Evolutionary conservation across 2,113 vertebrate genomes (phyloP).

Genomic region (Pachycephala philippinensis): DNA sequence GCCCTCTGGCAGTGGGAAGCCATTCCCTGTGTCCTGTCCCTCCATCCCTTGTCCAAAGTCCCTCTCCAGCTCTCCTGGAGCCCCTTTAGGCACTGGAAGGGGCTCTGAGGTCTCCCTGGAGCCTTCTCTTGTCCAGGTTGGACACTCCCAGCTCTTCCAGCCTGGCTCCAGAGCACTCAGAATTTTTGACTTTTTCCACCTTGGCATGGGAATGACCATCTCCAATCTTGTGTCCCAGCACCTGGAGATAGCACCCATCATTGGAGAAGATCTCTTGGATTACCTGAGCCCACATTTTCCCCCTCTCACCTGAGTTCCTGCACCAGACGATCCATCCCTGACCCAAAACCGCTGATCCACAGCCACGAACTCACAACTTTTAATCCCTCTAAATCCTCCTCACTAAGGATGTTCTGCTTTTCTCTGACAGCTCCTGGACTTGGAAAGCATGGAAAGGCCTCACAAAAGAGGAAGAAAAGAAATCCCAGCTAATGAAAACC

Average conservation of each 20-base stretch:
- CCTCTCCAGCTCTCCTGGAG: background rate
- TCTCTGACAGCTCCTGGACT: background rate
- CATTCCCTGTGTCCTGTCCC: background rate
- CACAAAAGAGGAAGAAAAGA: background rate
- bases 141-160: background rate
- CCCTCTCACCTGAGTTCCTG: background rate
- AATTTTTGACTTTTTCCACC: background rate
- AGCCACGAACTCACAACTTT: background rate
- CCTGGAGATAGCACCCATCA: background rate
- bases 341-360: background rate
- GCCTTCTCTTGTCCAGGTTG: background rate
- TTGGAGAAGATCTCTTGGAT: background rate
- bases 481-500: background rate
- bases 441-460: background rate
- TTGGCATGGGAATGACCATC: background rate
- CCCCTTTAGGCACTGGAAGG: accelerated
- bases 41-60: accelerated
- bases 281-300: background rate
- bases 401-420: background rate
- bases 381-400: background rate
- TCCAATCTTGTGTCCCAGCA: background rate
- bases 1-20: background rate
- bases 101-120: accelerated
- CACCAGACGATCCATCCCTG: accelerated
- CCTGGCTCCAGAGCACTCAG: background rate